phyloP scores from a whole-genome alignment of 1,140 invertebrate genomes.

The Linepithema humile region DNA sequence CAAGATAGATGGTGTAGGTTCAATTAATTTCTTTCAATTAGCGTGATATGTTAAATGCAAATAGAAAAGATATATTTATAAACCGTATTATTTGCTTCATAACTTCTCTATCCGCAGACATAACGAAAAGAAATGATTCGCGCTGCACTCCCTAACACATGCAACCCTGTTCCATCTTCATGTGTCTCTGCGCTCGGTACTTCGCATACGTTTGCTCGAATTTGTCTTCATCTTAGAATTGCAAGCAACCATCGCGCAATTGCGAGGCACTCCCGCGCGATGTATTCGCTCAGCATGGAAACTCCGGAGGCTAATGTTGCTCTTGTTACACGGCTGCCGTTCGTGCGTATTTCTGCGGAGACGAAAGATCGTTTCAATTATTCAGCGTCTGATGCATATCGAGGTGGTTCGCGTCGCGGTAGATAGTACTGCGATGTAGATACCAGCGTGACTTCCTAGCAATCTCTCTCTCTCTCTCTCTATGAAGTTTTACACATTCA shows the following conservation, averaged over 20 bases:
- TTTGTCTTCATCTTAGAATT: slow-evolving; percentile 62
- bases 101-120: no score
- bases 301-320: slow-evolving; percentile 45
- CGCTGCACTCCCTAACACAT: no score
- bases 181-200: background rate
- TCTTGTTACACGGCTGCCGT: slow-evolving; percentile 34
- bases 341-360: slow-evolving; percentile 34
- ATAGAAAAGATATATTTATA: no score
- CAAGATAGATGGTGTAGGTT: background rate
- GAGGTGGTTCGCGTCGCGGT: slow-evolving; percentile 19
- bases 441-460: background rate
- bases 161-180: slow-evolving; percentile 39
- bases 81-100: no score
- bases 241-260: slow-evolving; percentile 41
- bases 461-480: no score
- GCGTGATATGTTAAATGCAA: background rate
- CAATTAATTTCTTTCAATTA: background rate
- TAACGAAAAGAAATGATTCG: slow-evolving; percentile 41
- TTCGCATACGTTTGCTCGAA: slow-evolving; percentile 5
- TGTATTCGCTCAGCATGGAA: slow-evolving; percentile 33
- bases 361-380: slow-evolving; percentile 59
- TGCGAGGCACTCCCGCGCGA: slow-evolving; percentile 34
- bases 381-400: slow-evolving; percentile 43
- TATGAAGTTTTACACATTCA: slow-evolving; percentile 21
- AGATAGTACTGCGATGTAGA: slow-evolving; percentile 12